Evolutionary conservation across 2,797 vertebrate species (phyloP).

Genomic region (Antrozous pallidus): DNA sequence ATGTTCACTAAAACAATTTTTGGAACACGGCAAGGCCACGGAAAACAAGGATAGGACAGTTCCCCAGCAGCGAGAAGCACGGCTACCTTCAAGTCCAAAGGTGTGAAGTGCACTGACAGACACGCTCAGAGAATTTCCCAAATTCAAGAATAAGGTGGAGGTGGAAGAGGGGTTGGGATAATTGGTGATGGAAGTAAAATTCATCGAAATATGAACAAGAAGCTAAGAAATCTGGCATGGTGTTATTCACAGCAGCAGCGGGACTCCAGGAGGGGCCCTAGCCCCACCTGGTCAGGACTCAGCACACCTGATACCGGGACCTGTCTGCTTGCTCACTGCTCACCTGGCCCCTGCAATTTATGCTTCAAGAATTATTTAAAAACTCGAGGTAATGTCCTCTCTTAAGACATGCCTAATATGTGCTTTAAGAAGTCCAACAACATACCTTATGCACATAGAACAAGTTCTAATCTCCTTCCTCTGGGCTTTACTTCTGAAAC

Average conservation of each 20-base stretch:
- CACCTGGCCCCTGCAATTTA: not conserved
- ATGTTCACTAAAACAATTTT: not conserved
- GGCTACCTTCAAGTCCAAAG: not conserved
- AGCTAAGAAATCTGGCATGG: not conserved
- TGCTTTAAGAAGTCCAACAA: not conserved
- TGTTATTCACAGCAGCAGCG: not conserved
- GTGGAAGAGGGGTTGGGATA: no score
- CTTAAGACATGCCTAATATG: not conserved
- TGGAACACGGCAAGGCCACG: not conserved
- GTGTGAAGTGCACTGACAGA: not conserved
- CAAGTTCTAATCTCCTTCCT: not conserved
- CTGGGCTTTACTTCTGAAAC: not conserved
- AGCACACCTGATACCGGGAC: no score
- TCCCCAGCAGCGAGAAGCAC: not conserved
- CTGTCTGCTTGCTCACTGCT: no score
- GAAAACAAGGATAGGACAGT: not conserved
- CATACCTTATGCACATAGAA: not conserved
- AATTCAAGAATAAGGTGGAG: not conserved
- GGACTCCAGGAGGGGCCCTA: fast-evolving
- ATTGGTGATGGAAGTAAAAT: no score
- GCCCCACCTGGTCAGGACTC: not conserved
- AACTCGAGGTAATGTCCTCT: not conserved
- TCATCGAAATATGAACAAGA: not conserved
- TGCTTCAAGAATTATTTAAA: not conserved
- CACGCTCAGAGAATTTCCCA: not conserved